phyloP scores from a whole-genome alignment of 2,888 invertebrate species.

The Coremacera marginata region DNA sequence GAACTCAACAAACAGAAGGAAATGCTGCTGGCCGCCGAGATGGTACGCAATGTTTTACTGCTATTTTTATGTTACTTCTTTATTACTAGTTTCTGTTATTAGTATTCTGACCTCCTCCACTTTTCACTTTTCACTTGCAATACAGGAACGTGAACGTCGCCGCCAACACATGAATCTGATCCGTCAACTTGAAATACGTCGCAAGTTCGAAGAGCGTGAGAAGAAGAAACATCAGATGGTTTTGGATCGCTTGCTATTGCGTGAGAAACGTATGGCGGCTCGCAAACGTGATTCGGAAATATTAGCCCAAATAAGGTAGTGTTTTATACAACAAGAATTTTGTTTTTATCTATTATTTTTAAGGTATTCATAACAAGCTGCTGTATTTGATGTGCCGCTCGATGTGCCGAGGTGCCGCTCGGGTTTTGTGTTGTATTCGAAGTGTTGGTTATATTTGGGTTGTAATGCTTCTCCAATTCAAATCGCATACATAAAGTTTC shows the following conservation, averaged over 20 bases:
- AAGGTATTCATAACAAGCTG: no score
- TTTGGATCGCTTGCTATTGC: slow-evolving; percentile 86
- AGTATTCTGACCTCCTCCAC: no score
- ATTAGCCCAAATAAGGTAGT: slow-evolving; percentile 74
- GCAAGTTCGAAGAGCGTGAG: slow-evolving; percentile 89
- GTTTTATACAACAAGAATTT: background rate
- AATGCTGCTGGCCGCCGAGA: slow-evolving; percentile 85
- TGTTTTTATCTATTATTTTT: no score
- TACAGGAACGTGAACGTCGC: slow-evolving; percentile 86
- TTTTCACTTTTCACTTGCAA: background rate
- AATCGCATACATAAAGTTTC: no score
- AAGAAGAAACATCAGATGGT: slow-evolving; percentile 76
- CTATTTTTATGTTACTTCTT: no score
- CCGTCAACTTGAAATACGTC: slow-evolving; percentile 86
- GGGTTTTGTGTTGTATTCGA: no score
- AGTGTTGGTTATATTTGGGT: no score
- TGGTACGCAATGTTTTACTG: slow-evolving; percentile 71
- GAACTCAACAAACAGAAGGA: slow-evolving; percentile 91
- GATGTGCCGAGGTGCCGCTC: no score
- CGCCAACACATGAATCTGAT: slow-evolving; percentile 92
- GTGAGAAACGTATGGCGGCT: slow-evolving; percentile 86
- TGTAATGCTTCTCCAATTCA: no score
- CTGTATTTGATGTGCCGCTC: no score
- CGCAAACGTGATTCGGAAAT: slow-evolving; percentile 79
- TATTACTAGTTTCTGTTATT: no score